Conservation (phyloP, 2,888 invertebrate genomes). For the Camponotus fellah region DNA sequence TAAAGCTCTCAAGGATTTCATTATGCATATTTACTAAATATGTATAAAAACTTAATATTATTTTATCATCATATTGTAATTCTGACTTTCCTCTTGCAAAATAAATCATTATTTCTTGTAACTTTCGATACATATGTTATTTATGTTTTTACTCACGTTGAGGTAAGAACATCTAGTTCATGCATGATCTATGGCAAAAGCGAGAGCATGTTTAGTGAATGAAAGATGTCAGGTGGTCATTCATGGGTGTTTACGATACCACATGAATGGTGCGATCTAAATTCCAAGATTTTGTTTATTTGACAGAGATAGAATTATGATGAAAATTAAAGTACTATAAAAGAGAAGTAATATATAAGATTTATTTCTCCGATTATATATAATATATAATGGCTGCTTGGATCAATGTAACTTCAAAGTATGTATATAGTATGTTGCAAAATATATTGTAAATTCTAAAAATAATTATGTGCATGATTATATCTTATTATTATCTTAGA, state of each 20-base stretch:
- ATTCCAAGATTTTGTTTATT: not conserved
- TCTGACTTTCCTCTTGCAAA: no score
- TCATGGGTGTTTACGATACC: not conserved
- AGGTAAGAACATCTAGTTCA: not conserved
- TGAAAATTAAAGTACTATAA: not conserved
- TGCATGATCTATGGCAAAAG: not conserved
- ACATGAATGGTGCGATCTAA: not conserved
- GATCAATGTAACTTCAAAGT: conserved; percentile 44
- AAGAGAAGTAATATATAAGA: not conserved
- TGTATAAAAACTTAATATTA: no score
- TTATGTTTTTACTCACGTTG: not conserved
- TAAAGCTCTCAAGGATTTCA: not conserved
- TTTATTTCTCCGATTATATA: not conserved
- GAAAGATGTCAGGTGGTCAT: not conserved
- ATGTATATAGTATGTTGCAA: conserved; percentile 1
- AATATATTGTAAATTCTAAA: not conserved
- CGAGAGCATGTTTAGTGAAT: not conserved
- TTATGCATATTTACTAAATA: no score
- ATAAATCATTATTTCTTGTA: no score
- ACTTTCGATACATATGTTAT: no score
- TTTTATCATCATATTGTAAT: no score
- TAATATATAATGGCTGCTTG: conserved; percentile 51
- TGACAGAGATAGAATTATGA: not conserved
- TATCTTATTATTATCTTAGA: not conserved
- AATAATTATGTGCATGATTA: not conserved